Evolutionary conservation across 2,113 vertebrate species (phyloP), one percentile per base, ranked within the genome.

Genomic region (Sander vitreus): DNA sequence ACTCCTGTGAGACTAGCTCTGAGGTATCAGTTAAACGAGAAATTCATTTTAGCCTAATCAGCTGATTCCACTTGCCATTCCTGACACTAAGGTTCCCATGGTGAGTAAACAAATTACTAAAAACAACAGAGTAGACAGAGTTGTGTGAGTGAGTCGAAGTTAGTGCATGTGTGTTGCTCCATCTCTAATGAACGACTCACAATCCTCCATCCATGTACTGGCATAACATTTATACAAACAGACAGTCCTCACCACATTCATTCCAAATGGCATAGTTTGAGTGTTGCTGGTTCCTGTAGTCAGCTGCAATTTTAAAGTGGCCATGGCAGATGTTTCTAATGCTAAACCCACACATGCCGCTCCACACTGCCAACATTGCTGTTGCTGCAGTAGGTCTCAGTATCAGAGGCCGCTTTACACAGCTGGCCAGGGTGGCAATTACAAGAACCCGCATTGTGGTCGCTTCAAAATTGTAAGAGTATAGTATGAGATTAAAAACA

Each of bases 291-390:
- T 55, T 85, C 75, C 62, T 88, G 3, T 0, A 75, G 84, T 66
- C 78, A 18, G 78, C 73, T 76, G 84, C 74, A 72, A 23, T 84
- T 76, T 90, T 85, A 88, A 65, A 54, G 51, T 66, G 89, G 88
- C 18, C 1, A 72, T 73, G 87, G 89, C 84, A 92, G 67, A 92
- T 87, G 90, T 89, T 95, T 95, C 89, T 87, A 91, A 91, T 87
- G 88, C 33, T 75, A 87, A 83, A 90, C 74, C 86, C 88, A 86
- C 91, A 84, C 81, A 84, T 48, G 85, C 78, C 55, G 80, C 83
- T 71, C 25, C 54, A 12, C 4, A 1, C 50, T 82, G 80, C 84
- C 88, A 90, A 83, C 78, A 73, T 84, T 76, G 86, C 45, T 51
- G 73, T 55, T 85, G 55, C 65, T 71, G 85, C 80, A 78, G 57